Base-by-base conservation (phyloP, 2,113 vertebrate genomes). In the Columba livia region DNA sequence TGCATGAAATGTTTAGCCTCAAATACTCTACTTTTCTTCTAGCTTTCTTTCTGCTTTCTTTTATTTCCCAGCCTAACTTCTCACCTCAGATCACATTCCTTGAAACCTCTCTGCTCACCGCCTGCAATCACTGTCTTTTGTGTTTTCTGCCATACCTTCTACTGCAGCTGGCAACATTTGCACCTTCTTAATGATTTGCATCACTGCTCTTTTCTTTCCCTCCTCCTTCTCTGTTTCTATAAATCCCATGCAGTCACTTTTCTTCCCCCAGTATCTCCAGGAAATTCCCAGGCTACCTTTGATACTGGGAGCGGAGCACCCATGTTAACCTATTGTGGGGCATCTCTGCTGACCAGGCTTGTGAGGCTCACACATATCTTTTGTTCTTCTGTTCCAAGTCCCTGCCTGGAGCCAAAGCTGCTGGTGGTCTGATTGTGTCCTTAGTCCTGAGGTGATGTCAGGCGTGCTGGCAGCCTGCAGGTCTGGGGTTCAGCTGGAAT, bases 281-380 rank as follows among this genome's bases (percentile, higher is more conserved):
- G 51, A 70, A 79, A 53, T 84, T 54, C 21, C 38, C 40, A 85
- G 20, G 7, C 28, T 71, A 6, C 64, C 58, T 89, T 56, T 71
- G 40, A 12, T 28, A 61, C 12, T 56, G 32, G 58, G 40, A 92
- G 13, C 7, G 29, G 16, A 47, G 29, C 42, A 73, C 31, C 17
- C 9, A 5, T 74, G 28, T 23, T 28, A 28, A 80, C 25, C 29
- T 25, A 15, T 20, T 1, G 0, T 14, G 32, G 24, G 19, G n/a
- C 19, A 9, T 66, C 10, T 32, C 53, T 0, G 0, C 15, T 0
- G 7, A 64, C 13, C 25, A 70, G 40, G 12, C 29, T 88, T 10
- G 57, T 31, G 40, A 91, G 75, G 24, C 31, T 70, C 7, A 13
- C 15, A 2, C 5, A 1, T 9, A 8, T 5, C 40, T 29, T 47